Base-by-base conservation (phyloP, 2,888 invertebrate species). In the Agriopis aurantiaria region DNA sequence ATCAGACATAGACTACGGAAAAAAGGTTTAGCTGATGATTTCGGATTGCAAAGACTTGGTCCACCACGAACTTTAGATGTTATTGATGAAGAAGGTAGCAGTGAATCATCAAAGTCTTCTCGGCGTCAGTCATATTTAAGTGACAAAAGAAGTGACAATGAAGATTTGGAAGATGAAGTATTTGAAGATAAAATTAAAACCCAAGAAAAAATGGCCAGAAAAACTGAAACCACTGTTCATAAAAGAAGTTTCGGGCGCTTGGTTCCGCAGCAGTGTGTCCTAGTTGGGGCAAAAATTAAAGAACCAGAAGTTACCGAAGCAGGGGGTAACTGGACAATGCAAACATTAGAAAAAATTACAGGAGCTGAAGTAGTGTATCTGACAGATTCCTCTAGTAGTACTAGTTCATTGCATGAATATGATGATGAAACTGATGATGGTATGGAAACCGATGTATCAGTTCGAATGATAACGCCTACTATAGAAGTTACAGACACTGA, bases 11-110 rank as follows among this genome's bases (percentile, higher is more conserved):
- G 92, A 75, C 76, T 90, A 73, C 85, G 94, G 68, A 90, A 91
- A 81, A 90, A 89, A 85, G 93, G 86, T 60, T 75, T 87, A n/a
- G 84, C 88, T 45, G 93, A 94, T 63, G 93, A 94, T 65, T 86
- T 85, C 75, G 77, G 84, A 57, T 73, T 81, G 51, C 85, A 86
- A 73, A 87, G 95, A 66, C 95, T 96, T 0, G 95, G 96, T 8
- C 95, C 96, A 80, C 96, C 96, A 11, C 95, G 97, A 83, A 96
- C 95, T 75, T 91, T 97, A 81, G 97, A 97, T 82, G 97, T 96
- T 8, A 97, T 97, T 76, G 96, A 96, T 80, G 97, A 97, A 88
- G 97, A 97, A 91, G 95, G 95, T 5, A 97, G 97, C 80, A 88
- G 93, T 82, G 96, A 96, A 80, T 93, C 95, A 7, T 96, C 96